These are phyloP conservation scores for Platerodrilus igneus DNA, from an alignment of 2,888 invertebrate genomes.

Conservation along the genomic window DNA sequence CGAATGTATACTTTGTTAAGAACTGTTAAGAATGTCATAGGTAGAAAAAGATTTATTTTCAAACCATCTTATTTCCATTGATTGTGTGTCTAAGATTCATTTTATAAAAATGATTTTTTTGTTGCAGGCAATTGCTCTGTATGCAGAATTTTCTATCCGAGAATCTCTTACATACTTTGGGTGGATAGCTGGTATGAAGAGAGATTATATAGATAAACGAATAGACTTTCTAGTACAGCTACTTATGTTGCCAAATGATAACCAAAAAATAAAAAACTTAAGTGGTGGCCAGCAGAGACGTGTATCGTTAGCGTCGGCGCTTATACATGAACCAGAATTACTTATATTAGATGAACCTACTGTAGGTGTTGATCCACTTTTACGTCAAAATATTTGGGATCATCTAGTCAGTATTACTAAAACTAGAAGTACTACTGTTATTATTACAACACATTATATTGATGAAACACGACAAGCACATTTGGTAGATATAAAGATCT, in stretches of 20 bases:
- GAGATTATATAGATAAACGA: conserved; percentile 35
- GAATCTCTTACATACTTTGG: conserved; percentile 46
- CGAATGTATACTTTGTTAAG: too few relatives aligned
- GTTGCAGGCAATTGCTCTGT: conserved; percentile 43
- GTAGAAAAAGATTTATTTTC: too few relatives aligned
- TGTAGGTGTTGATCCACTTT: conserved; percentile 86
- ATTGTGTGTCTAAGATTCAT: too few relatives aligned
- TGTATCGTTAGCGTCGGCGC: conserved; percentile 82
- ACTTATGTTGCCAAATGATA: conserved; percentile 38
- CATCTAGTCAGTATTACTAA: conserved; percentile 74
- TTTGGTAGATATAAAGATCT: conserved; percentile 55
- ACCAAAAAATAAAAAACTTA: conserved; percentile 59
- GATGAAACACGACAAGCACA: conserved; percentile 82
- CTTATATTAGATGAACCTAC: conserved; percentile 91
- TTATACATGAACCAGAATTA: conserved; percentile 84
- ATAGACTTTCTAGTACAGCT: conserved; percentile 8
- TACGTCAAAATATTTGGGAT: conserved; percentile 82
- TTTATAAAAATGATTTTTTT: too few relatives aligned
- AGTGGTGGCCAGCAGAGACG: conserved; percentile 89
- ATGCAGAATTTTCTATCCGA: conserved; percentile 45
- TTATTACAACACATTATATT: conserved; percentile 84
- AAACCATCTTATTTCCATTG: too few relatives aligned
- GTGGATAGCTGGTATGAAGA: conserved; percentile 43
- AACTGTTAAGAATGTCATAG: too few relatives aligned
- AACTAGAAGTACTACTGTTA: conserved; percentile 75